phyloP scores from a whole-genome alignment of 2,888 invertebrate species.

The Oxytorus armatus region DNA sequence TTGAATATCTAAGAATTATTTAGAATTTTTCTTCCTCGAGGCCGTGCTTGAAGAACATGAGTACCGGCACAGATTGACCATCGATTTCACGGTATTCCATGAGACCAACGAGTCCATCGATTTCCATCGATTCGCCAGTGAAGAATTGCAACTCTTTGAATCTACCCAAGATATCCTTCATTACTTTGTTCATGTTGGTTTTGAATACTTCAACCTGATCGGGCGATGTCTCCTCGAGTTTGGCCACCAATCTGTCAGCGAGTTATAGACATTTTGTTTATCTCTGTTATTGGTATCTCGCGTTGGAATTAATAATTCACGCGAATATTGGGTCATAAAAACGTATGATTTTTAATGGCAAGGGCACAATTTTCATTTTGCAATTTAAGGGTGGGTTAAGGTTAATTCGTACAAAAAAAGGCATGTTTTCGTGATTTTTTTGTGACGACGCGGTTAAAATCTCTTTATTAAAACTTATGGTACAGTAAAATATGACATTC shows the following conservation, averaged over 20 bases:
- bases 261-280: not conserved
- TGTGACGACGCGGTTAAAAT: too few relatives aligned
- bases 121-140: constrained; percentile 96
- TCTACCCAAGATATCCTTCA: constrained; percentile 95
- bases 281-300: too few relatives aligned
- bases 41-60: constrained; percentile 99
- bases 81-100: constrained; percentile 96
- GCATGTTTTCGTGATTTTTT: too few relatives aligned
- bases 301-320: too few relatives aligned
- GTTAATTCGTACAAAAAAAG: too few relatives aligned
- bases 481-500: too few relatives aligned
- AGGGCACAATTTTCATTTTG: too few relatives aligned
- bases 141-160: constrained; percentile 97
- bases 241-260: constrained; percentile 88
- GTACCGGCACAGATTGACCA: constrained; percentile 92
- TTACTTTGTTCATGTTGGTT: constrained; percentile 96
- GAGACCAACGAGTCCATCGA: constrained; percentile 97
- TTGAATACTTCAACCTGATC: constrained; percentile 96
- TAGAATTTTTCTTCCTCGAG: constrained; percentile 98
- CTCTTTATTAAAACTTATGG: too few relatives aligned
- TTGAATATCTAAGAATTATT: constrained; percentile 82
- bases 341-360: too few relatives aligned
- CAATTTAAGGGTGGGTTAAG: too few relatives aligned
- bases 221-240: constrained; percentile 92
- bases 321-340: too few relatives aligned